These are phyloP conservation scores for Palaemon carinicauda DNA, from an alignment of 1,140 invertebrate genomes.

Conservation along the genomic window DNA sequence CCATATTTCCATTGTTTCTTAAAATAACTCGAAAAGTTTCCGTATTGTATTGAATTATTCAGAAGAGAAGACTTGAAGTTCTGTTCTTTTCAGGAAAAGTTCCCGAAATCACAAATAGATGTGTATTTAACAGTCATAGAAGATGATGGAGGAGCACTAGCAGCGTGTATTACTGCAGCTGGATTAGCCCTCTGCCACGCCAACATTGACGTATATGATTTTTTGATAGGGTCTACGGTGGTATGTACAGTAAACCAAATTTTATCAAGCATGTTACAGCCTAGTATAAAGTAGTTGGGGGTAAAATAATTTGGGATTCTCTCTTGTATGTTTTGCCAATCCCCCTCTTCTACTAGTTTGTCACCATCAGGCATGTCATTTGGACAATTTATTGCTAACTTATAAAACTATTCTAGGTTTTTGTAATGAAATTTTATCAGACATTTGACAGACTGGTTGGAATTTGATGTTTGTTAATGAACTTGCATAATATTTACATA, in stretches of 20 bases:
- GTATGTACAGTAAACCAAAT: constrained; percentile 43
- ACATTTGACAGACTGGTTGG: too few species aligned
- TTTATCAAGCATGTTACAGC: too few species aligned
- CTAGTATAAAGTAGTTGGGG: too few species aligned
- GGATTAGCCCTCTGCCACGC: constrained; percentile 54
- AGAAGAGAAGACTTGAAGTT: not conserved
- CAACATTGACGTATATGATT: constrained; percentile 57
- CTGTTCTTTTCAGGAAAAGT: constrained; percentile 51
- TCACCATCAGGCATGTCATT: too few species aligned
- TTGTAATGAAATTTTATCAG: not conserved
- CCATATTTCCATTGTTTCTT: too few species aligned
- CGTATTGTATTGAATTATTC: not conserved
- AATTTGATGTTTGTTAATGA: not conserved
- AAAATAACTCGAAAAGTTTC: too few species aligned
- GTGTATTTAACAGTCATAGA: constrained; percentile 58
- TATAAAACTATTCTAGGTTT: too few species aligned
- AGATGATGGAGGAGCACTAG: constrained; percentile 45
- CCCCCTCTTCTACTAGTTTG: too few species aligned
- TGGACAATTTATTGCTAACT: too few species aligned
- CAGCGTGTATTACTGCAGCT: constrained; percentile 53
- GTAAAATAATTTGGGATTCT: too few species aligned
- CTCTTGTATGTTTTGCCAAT: not conserved
- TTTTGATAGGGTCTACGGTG: constrained; percentile 47
- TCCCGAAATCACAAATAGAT: constrained; percentile 56
- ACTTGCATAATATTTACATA: not conserved